Evolutionary conservation across 2,797 vertebrate species (phyloP), one percentile per base, ranked within the genome.

Genomic region (Spinibarbus caldwelli): DNA sequence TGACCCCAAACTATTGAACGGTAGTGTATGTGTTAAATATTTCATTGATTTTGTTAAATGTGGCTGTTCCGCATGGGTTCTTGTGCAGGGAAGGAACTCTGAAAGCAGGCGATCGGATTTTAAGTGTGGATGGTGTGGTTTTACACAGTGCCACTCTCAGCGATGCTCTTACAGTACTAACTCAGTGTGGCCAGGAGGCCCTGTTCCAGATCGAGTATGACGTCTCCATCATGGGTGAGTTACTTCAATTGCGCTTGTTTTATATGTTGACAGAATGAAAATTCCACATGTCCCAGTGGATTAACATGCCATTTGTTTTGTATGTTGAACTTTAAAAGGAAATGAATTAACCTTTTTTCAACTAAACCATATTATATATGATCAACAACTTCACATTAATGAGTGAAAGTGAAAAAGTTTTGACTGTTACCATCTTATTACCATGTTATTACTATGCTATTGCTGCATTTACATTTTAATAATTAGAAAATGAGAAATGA

Each of bases 191-290:
- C 84, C 97, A 98, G 49, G 97, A 99, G 88, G 98, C 98, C 0
- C 94, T 98, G 68, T 97, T 99, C 92, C 97, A 97, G 92, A 97
- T 98, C 0, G 98, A 99, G 91, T 99, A 99, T 0, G 98, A 99
- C 2, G 97, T 99, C 90, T 94, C 96, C 19, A 95, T 98, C 83
- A 97, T 98, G 93, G 97, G 98, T 99, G 93, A 94, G 93, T 84
- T 52, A 17, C 43, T 68, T 66, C 1, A 6, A 26, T 7, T 26
- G 26, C 1, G 1, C 10, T 31, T 14, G 10, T 79, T 66, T 38
- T 5, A 31, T 64, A 66, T 66, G 17, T 43, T 47, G 41, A 23
- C n/a, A 49, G 29, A 10, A 62, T 31, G 5, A 31, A 66, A 21
- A 47, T 14, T 5, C 4, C 36, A 78, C 3, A 15, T 77, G 2